phyloP scores from a whole-genome alignment of 2,888 invertebrate genomes.

The Agriopis aurantiaria region DNA sequence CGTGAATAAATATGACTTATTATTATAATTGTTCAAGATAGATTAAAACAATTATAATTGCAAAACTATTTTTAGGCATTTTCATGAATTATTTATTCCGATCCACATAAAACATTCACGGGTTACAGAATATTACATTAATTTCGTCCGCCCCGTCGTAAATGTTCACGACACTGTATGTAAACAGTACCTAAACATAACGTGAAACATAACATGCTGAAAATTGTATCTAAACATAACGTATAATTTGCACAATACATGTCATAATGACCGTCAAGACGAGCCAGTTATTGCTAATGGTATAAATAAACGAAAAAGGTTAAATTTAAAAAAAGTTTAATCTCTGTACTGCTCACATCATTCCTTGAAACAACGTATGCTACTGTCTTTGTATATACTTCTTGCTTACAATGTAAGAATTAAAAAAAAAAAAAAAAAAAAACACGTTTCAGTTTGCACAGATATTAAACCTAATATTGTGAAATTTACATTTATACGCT shows the following conservation, averaged over 20 bases:
- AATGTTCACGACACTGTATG: conserved; percentile 39
- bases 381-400: conserved; percentile 9
- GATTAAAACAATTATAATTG: background rate
- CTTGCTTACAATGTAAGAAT: conserved; percentile 1
- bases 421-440: conserved; percentile 27
- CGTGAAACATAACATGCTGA: too few relatives aligned
- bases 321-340: too few relatives aligned
- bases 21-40: background rate
- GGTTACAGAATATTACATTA: conserved; percentile 36
- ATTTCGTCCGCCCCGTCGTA: conserved; percentile 39
- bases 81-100: conserved; percentile 25
- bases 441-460: conserved; percentile 14
- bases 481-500: conserved; percentile 10
- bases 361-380: background rate
- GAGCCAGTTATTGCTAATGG: too few relatives aligned
- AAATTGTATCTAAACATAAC: background rate
- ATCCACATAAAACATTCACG: conserved; percentile 32
- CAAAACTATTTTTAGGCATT: background rate
- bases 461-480: conserved; percentile 3
- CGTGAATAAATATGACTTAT: too few relatives aligned
- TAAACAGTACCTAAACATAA: conserved; percentile 1
- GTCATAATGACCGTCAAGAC: too few relatives aligned
- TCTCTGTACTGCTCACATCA: too few relatives aligned
- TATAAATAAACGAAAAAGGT: too few relatives aligned
- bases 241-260: too few relatives aligned